Evolutionary conservation across 2,888 invertebrate genomes (phyloP).

Genomic region (Drosophila atripex): DNA sequence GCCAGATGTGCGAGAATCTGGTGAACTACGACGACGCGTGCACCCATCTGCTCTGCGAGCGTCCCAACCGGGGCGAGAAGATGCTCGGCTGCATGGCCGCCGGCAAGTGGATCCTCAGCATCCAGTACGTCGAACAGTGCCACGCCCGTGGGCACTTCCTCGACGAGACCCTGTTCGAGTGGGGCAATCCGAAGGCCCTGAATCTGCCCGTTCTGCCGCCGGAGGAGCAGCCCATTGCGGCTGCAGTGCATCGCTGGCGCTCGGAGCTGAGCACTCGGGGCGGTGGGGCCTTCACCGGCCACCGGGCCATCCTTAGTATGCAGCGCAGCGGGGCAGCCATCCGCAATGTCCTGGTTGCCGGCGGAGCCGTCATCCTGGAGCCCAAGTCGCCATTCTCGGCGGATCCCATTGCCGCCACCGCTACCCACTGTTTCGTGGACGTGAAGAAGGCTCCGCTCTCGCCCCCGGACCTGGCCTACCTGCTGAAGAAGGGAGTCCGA

Average conservation of each 20-base stretch:
- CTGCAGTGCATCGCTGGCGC: constrained; percentile 89
- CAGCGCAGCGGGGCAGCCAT: constrained; percentile 86
- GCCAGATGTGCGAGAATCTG: constrained; percentile 80
- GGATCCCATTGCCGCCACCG: constrained; percentile 53
- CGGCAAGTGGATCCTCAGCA: constrained; percentile 95
- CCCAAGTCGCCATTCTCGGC: constrained; percentile 76
- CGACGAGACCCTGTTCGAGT: constrained; percentile 91
- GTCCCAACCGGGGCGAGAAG: constrained; percentile 93
- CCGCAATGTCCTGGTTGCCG: constrained; percentile 89
- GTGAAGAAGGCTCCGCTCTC: constrained; percentile 75
- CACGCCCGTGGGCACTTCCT: constrained; percentile 81
- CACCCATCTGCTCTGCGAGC: constrained; percentile 91
- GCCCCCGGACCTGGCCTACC: constrained; percentile 65
- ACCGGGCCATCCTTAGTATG: constrained; percentile 86
- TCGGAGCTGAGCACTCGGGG: constrained; percentile 77
- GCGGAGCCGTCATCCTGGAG: constrained; percentile 89
- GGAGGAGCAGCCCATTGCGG: constrained; percentile 85
- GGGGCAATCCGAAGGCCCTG: constrained; percentile 90
- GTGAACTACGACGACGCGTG: constrained; percentile 86
- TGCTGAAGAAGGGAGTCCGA: constrained; percentile 69
- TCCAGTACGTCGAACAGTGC: constrained; percentile 90
- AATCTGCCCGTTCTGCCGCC: constrained; percentile 84
- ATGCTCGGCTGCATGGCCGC: constrained; percentile 93
- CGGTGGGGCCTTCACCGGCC: constrained; percentile 85
- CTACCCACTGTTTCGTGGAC: constrained; percentile 83